phyloP scores from a whole-genome alignment of 1,140 invertebrate genomes.

The Melitaea cinxia region DNA sequence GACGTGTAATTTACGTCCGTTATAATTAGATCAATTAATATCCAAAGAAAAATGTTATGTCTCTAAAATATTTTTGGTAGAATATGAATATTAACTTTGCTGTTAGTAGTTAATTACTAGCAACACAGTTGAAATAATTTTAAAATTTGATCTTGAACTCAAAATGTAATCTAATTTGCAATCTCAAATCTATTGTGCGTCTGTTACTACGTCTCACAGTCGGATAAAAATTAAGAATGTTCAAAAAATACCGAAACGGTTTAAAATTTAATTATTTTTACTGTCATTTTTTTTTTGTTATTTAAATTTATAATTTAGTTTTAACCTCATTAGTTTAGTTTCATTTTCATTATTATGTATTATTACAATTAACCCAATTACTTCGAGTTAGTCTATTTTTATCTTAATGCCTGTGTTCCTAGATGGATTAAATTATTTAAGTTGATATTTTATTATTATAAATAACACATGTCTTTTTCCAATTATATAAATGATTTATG shows the following conservation, averaged over 20 bases:
- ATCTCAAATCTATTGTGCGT: background rate
- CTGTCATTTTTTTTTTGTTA: background rate
- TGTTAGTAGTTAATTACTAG: background rate
- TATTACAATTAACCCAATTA: too few species aligned
- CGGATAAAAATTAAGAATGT: background rate
- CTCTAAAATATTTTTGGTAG: background rate
- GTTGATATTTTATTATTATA: too few species aligned
- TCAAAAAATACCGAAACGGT: background rate
- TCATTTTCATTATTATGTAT: background rate
- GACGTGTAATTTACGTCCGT: too few species aligned
- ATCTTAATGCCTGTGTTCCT: too few species aligned
- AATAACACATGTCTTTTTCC: too few species aligned
- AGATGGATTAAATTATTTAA: too few species aligned
- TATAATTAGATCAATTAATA: too few species aligned
- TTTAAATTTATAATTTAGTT: background rate
- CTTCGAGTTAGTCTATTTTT: too few species aligned
- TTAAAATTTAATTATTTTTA: background rate
- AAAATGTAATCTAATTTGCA: background rate
- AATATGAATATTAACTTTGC: too few species aligned
- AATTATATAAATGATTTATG: too few species aligned
- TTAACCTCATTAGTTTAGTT: too few species aligned
- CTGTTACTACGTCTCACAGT: background rate
- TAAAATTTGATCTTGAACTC: background rate
- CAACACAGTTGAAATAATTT: background rate
- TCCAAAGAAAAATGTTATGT: too few species aligned